Evolutionary conservation across 2,113 vertebrate species (phyloP).

Genomic region (Lepisosteus oculatus): DNA sequence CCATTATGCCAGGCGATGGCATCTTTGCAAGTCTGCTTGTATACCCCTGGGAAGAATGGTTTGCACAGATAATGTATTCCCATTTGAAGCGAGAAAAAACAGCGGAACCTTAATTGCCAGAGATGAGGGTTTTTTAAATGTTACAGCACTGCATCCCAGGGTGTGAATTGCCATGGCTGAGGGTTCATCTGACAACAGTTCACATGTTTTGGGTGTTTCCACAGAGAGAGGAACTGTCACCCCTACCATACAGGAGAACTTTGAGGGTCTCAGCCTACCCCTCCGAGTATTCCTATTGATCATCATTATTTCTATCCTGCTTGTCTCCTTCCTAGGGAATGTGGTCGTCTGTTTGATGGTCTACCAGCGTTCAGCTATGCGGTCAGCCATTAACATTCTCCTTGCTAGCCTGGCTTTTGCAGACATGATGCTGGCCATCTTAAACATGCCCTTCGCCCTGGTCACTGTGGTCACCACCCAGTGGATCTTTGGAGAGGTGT

Average conservation of each 20-base stretch:
- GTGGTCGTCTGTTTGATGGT: conserved; percentile 97
- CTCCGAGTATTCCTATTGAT: conserved; percentile 87
- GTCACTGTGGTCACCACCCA: conserved; percentile 81
- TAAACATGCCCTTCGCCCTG: conserved; percentile 94
- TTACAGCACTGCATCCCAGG: conserved; percentile 46
- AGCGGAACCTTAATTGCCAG: conserved; percentile 53
- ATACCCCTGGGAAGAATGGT: conserved; percentile 66
- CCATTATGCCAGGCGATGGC: conserved; percentile 32
- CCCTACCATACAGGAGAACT: conserved; percentile 50
- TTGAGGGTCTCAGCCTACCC: conserved; percentile 72
- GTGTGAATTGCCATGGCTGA: conserved; percentile 37
- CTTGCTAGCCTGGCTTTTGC: conserved; percentile 93
- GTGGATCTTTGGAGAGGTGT: conserved; percentile 88
- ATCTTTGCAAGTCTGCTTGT: background rate
- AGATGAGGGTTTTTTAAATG: conserved; percentile 58
- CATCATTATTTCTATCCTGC: conserved; percentile 80
- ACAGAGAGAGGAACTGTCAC: conserved; percentile 52
- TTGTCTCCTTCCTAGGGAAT: conserved; percentile 88
- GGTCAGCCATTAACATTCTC: conserved; percentile 97
- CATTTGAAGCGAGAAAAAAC: conserved; percentile 60
- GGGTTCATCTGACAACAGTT: conserved; percentile 42
- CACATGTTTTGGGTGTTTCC: conserved; percentile 49
- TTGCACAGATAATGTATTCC: conserved; percentile 65
- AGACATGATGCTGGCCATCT: conserved; percentile 90
- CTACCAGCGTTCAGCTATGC: conserved; percentile 95